A percentile compares a stretch with the other conserved stretches of the same genome.
Evolutionary conservation across 2,797 vertebrate species (phyloP).

Genomic region (Taenioides sp.): DNA sequence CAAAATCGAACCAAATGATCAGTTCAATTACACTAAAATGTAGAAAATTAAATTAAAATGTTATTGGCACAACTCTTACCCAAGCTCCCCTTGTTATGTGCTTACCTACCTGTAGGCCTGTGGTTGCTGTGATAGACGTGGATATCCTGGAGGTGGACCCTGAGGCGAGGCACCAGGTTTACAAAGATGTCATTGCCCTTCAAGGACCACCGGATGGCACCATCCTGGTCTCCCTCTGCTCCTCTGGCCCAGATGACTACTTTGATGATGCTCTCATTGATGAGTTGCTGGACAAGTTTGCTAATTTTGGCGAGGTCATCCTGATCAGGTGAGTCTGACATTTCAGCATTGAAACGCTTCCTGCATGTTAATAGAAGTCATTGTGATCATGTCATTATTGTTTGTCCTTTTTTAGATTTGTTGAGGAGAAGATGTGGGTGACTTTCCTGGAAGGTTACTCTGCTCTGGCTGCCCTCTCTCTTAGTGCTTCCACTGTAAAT

Average conservation of each 20-base stretch:
- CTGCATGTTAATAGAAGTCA: neutral
- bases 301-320: slow-evolving; percentile 91
- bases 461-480: slow-evolving; percentile 86
- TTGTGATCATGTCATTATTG: slow-evolving; percentile 21
- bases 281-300: slow-evolving; percentile 92
- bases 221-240: slow-evolving; percentile 89
- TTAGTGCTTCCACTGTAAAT: slow-evolving; percentile 83
- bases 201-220: slow-evolving; percentile 97
- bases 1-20: neutral
- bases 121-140: slow-evolving; percentile 91
- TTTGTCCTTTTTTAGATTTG: slow-evolving; percentile 80
- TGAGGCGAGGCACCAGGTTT: slow-evolving; percentile 90
- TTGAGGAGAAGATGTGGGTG: slow-evolving; percentile 99
- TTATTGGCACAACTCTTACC: neutral
- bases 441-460: slow-evolving; percentile 97
- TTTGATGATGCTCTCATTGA: slow-evolving; percentile 93
- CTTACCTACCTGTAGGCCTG: slow-evolving; percentile 79
- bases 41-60: too few species aligned
- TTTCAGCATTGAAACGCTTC: neutral
- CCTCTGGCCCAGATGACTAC: slow-evolving; percentile 84
- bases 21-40: too few species aligned
- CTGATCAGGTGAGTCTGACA: slow-evolving; percentile 86
- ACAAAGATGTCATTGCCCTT: slow-evolving; percentile 90
- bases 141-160: slow-evolving; percentile 96
- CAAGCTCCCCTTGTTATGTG: neutral